These are phyloP conservation scores for Drosophila kambysellisi DNA, from an alignment of 2,888 invertebrate species.

Conservation along the genomic window DNA sequence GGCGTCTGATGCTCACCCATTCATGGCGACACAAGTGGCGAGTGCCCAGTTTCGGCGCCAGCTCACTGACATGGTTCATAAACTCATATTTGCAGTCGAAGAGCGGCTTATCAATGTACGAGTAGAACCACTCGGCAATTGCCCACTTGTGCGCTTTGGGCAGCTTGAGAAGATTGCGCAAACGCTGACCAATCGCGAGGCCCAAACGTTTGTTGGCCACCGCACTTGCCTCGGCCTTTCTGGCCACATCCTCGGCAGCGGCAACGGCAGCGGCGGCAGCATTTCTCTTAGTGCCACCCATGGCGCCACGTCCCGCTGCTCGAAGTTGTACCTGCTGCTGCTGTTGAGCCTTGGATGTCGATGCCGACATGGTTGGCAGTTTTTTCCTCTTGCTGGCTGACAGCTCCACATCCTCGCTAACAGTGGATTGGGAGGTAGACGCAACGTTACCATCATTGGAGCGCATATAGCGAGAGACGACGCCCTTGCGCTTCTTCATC, in stretches of 20 bases:
- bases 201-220: slow-evolving; percentile 94
- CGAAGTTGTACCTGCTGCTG: slow-evolving; percentile 9
- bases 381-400: slow-evolving; percentile 26
- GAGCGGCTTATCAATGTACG: slow-evolving; percentile 97
- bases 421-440: slow-evolving; percentile 26
- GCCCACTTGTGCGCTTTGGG: slow-evolving; percentile 99
- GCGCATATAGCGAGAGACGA: slow-evolving; percentile 85
- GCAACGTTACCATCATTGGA: slow-evolving; percentile 64
- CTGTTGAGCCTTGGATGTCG: slow-evolving; percentile 12
- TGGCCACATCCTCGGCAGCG: slow-evolving; percentile 32
- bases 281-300: slow-evolving; percentile 14
- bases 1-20: slow-evolving; percentile 97
- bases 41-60: slow-evolving; percentile 96
- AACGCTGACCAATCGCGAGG: slow-evolving; percentile 94
- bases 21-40: slow-evolving; percentile 94
- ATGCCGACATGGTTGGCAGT: slow-evolving; percentile 28
- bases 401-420: slow-evolving; percentile 26
- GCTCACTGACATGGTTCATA: slow-evolving; percentile 91
- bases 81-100: slow-evolving; percentile 95
- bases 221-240: slow-evolving; percentile 85
- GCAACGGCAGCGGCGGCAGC: slow-evolving; percentile 41
- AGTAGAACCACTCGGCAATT: slow-evolving; percentile 99
- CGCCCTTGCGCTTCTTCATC: slow-evolving; percentile 85
- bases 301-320: slow-evolving; percentile 10
- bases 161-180: slow-evolving; percentile 96